phyloP scores from a whole-genome alignment of 2,113 vertebrate species.

The Copsychus sechellarum region DNA sequence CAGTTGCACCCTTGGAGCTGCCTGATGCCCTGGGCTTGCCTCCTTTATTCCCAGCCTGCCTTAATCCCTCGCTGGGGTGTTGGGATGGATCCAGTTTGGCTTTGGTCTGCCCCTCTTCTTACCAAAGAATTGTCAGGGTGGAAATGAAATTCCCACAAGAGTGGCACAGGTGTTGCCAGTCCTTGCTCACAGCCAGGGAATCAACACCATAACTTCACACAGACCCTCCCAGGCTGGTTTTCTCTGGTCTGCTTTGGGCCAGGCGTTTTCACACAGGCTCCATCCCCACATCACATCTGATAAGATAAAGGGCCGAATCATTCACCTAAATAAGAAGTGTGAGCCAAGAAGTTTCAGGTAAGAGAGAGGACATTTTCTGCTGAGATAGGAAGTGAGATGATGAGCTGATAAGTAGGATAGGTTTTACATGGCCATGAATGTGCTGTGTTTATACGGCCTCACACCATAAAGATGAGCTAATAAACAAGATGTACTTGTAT shows the following conservation, averaged over 20 bases:
- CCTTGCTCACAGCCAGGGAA: background rate
- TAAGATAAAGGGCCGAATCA: constrained; percentile 10
- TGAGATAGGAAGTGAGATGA: constrained; percentile 26
- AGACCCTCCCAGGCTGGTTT: background rate
- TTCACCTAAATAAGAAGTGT: background rate
- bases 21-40: background rate
- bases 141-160: background rate
- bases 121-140: background rate
- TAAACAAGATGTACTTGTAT: background rate
- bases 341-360: constrained; percentile 1
- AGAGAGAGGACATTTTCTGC: constrained; percentile 30
- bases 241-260: background rate
- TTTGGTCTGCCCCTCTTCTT: background rate
- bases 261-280: background rate
- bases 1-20: background rate
- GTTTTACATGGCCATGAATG: constrained; percentile 13
- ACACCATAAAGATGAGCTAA: constrained; percentile 1
- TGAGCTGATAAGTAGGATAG: constrained; percentile 24
- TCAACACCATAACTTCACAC: background rate
- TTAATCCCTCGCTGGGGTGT: background rate
- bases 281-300: background rate
- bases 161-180: background rate
- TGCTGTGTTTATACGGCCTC: background rate
- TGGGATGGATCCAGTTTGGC: background rate
- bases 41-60: background rate